Percentiles rank a stretch among this genome's conserved stretches.
These are phyloP conservation scores for Drosophila phalerata DNA, from an alignment of 2,888 invertebrate species.

Conservation along the genomic window DNA sequence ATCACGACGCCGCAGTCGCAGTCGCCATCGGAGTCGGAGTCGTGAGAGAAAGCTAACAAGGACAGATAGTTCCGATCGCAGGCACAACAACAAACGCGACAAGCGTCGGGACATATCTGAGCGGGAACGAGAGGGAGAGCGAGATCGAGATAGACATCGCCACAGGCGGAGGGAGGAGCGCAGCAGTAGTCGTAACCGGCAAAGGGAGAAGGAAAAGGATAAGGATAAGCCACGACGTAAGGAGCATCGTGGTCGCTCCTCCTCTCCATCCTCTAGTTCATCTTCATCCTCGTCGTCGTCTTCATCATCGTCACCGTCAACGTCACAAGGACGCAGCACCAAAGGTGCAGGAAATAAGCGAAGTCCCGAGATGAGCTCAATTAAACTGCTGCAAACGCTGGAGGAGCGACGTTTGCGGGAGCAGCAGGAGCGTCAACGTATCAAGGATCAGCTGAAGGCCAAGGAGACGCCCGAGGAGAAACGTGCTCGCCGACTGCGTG, in stretches of 20 bases:
- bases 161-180: slow-evolving; percentile 24
- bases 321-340: neutral
- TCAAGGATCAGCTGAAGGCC: slow-evolving; percentile 93
- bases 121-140: slow-evolving; percentile 27
- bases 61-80: slow-evolving; percentile 20
- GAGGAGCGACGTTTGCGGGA: slow-evolving; percentile 90
- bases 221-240: slow-evolving; percentile 25
- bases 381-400: slow-evolving; percentile 90
- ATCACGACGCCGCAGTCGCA: slow-evolving; percentile 45
- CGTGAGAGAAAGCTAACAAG: slow-evolving; percentile 30
- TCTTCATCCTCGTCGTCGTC: slow-evolving; percentile 36
- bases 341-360: slow-evolving; percentile 2
- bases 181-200: slow-evolving; percentile 21
- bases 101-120: slow-evolving; percentile 21
- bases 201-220: slow-evolving; percentile 1
- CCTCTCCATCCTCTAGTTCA: slow-evolving; percentile 23
- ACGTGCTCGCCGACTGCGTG: slow-evolving; percentile 91
- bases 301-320: slow-evolving; percentile 27
- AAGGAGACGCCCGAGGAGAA: slow-evolving; percentile 99
- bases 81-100: slow-evolving; percentile 20
- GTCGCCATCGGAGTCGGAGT: slow-evolving; percentile 52
- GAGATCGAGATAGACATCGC: slow-evolving; percentile 19
- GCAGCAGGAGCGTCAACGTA: slow-evolving; percentile 88
- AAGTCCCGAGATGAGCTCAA: slow-evolving; percentile 47
- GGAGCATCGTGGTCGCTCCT: slow-evolving; percentile 25